A percentile compares a stretch with the other conserved stretches of the same genome.
phyloP scores from a whole-genome alignment of 1,140 invertebrate genomes.

The Drosophila azteca region DNA sequence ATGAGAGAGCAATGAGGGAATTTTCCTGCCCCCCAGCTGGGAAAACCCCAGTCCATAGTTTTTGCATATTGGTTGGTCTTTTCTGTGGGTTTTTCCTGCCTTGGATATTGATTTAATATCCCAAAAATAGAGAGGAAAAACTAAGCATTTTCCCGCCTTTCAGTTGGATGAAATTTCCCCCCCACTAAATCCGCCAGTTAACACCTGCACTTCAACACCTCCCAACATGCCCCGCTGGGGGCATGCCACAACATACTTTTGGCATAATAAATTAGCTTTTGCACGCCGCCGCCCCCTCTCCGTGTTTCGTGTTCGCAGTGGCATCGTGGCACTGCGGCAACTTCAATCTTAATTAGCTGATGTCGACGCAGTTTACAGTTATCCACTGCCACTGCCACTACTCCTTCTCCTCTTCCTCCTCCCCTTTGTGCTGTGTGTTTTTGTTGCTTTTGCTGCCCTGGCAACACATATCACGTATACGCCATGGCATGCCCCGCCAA shows the following conservation, averaged over 20 bases:
- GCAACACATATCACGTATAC: constrained; percentile 56
- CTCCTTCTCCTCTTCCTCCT: not conserved
- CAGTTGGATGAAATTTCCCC: constrained; percentile 20
- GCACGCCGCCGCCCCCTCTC: constrained; percentile 18
- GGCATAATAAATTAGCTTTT: constrained; percentile 75
- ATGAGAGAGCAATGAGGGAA: constrained; percentile 11
- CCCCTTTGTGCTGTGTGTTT: not conserved
- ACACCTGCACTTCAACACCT: constrained; percentile 65
- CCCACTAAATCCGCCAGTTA: constrained; percentile 55
- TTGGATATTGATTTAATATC: constrained; percentile 29
- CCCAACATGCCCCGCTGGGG: constrained; percentile 13
- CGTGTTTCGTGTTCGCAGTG: constrained; percentile 1
- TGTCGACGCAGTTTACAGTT: constrained; percentile 73
- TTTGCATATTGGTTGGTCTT: constrained; percentile 9
- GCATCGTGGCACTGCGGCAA: constrained; percentile 59
- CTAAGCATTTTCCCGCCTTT: not conserved
- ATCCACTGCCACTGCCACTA: constrained; percentile 30
- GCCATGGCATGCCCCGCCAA: constrained; percentile 1
- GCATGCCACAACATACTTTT: constrained; percentile 60
- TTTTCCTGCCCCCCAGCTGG: not conserved
- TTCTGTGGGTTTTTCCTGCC: not conserved
- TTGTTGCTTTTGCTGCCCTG: constrained; percentile 16
- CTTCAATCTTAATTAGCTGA: constrained; percentile 80
- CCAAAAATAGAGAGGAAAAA: not conserved
- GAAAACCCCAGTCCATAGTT: constrained; percentile 9